Base-by-base conservation (phyloP, 2,113 vertebrate genomes). In the Apus apus region DNA sequence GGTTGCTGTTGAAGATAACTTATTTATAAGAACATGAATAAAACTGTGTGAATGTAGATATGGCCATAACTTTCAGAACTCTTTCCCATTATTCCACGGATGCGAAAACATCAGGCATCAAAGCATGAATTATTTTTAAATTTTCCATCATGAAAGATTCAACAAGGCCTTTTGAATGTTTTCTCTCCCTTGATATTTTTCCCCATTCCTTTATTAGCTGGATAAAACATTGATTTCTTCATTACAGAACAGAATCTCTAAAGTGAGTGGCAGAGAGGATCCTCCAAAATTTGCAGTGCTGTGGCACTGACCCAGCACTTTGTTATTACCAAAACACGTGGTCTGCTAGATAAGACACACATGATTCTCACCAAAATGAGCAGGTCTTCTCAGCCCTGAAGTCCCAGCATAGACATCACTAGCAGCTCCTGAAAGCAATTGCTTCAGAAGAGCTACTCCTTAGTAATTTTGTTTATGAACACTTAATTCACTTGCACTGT, bases 1-100 rank as follows among this genome's bases (percentile, higher is more conserved):
- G 76, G 81, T 79, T 73, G 64, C 34, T 60, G 85, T 93, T 93
- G 84, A 95, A 94, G 73, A 90, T 94, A 90, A 93, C 53, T 96
- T 96, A 81, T 92, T 96, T 93, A 87, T 48, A 34, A 95, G 56
- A 54, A 78, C 25, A 40, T 15, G 67, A 89, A 60, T 78, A 95
- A 89, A 87, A 48, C 38, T 54, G 36, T 40, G 73, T 34, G n/a
- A 83, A 91, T 78, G 54, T 64, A 95, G 95, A 91, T 36, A 87
- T 9, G 16, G 32, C 23, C 50, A 46, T 87, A 95, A 90, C 27
- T 89, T 91, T 74, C 80, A 79, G 73, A 86, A 67, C 16, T n/a
- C 38, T 54, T 74, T 68, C 74, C 6, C 36, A 74, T 57, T 60
- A 62, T 85, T 91, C 83, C 64, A 27, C 13, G 89, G 60, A 50